Evolutionary conservation across 2,113 vertebrate genomes (phyloP).

Genomic region (Rhea americana): DNA sequence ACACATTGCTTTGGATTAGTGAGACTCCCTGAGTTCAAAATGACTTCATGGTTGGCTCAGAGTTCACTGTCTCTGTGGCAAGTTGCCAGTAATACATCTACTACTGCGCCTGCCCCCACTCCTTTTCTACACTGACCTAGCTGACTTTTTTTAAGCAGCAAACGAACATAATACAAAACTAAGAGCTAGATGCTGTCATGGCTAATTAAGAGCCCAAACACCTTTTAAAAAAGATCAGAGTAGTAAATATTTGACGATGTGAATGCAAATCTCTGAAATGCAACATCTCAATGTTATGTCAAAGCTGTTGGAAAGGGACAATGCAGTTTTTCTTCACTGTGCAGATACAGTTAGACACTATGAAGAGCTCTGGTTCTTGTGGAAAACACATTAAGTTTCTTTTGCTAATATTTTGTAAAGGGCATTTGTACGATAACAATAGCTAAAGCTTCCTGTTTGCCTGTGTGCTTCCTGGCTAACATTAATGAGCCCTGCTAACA

Average conservation of each 20-base stretch:
- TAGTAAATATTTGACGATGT: conserved; percentile 67
- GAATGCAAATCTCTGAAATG: conserved; percentile 8
- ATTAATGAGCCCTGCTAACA: conserved; percentile 62
- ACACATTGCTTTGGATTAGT: conserved; percentile 80
- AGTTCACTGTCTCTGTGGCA: conserved; percentile 76
- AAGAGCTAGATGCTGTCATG: conserved; percentile 52
- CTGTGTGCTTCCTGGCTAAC: conserved; percentile 67
- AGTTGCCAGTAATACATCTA: conserved; percentile 79
- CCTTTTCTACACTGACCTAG: conserved; percentile 68
- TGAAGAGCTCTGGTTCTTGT: conserved; percentile 66
- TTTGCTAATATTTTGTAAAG: conserved; percentile 70
- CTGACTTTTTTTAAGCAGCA: conserved; percentile 64
- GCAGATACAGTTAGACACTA: conserved; percentile 42
- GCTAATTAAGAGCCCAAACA: conserved; percentile 70
- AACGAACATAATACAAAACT: conserved; percentile 58
- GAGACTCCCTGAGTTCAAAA: conserved; percentile 80
- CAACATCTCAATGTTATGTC: background rate
- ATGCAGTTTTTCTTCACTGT: conserved; percentile 19
- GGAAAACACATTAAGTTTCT: conserved; percentile 65
- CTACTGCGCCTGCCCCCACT: conserved; percentile 59
- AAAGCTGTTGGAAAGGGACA: conserved; percentile 5
- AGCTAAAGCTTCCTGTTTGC: conserved; percentile 72
- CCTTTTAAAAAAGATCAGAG: conserved; percentile 57
- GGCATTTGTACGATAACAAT: conserved; percentile 71
- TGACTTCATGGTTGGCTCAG: conserved; percentile 86